phyloP scores from a whole-genome alignment of 2,797 vertebrate species.

The Lagocephalus sceleratus region DNA sequence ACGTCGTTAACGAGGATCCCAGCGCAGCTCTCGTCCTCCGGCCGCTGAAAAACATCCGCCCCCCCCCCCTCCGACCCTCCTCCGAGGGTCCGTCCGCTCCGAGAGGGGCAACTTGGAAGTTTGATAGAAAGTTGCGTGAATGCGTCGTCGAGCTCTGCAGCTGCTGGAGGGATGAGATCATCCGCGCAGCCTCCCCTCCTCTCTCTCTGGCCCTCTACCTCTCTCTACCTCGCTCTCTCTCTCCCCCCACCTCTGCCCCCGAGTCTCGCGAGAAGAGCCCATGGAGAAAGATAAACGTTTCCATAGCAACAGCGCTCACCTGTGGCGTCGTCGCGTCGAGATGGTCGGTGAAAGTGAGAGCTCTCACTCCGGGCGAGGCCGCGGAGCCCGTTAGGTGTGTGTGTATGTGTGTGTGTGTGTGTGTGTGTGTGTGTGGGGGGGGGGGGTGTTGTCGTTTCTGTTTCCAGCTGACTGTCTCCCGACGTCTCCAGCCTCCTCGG shows the following conservation, averaged over 20 bases:
- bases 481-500: no score
- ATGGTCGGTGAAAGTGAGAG: slow-evolving; percentile 9
- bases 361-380: slow-evolving; percentile 30
- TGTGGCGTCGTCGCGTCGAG: slow-evolving; percentile 29
- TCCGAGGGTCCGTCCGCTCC: slow-evolving; percentile 11
- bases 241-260: slow-evolving; percentile 6
- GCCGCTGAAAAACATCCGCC: slow-evolving; percentile 10
- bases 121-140: slow-evolving; percentile 76
- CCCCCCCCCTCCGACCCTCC: slow-evolving; percentile 23
- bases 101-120: slow-evolving; percentile 69
- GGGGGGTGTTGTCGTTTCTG: no score
- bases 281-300: slow-evolving; percentile 63
- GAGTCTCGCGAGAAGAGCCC: slow-evolving; percentile 76
- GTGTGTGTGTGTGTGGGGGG: no score
- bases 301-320: slow-evolving; percentile 73
- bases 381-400: no score
- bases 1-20: neutral
- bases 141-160: slow-evolving; percentile 77
- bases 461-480: no score
- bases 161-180: slow-evolving; percentile 81
- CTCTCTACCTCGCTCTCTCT: slow-evolving; percentile 7
- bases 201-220: slow-evolving; percentile 3
- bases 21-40: neutral
- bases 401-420: no score
- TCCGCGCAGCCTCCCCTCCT: slow-evolving; percentile 56